Evolutionary conservation across 2,888 invertebrate species (phyloP), one percentile per base, ranked within the genome.

Genomic region (Tiliacea citrago): DNA sequence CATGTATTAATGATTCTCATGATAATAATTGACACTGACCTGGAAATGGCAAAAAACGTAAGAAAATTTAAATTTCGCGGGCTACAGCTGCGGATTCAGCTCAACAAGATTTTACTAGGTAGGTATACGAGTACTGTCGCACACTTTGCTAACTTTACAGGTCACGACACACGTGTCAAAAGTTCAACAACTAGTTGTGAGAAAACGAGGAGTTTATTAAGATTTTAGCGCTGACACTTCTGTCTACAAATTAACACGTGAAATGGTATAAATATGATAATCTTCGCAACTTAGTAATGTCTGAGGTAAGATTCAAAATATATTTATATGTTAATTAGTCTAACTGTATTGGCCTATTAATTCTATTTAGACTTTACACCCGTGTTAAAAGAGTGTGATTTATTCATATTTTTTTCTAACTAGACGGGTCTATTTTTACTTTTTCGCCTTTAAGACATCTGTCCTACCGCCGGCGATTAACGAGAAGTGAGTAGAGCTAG

Each of bases 251-350:
- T 77, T 71, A 75, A 67, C 39, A 83, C 35, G 53, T 71, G 58
- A 77, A 83, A 83, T 78, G 74, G 69, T 24, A 61, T 75, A 63
- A 75, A 77, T 82, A 86, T 86, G 84, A 66, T 86, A 86, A 86
- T 84, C 10, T 42, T 68, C 9, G 21, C 73, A 61, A 65, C 72
- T 73, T 49, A 70, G 68, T 75, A 60, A 73, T 75, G 45, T 24
- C 35, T 21, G 55, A 53, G 70, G 75, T 80, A 79, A 68, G 53
- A 82, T 79, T 73, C 47, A 75, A 69, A 68, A 74, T 42, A 76
- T 78, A 79, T 85, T 67, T 68, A 78, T 65, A 86, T 86, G 79
- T 75, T 78, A 86, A 86, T 77, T 65, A 51, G 47, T 62, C 0
- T 75, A 80, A 82, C 74, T 80, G 83, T 79, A 74, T 75, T 75